Evolutionary conservation across 2,797 vertebrate genomes (phyloP).

Genomic region (Decapterus maruadsi): DNA sequence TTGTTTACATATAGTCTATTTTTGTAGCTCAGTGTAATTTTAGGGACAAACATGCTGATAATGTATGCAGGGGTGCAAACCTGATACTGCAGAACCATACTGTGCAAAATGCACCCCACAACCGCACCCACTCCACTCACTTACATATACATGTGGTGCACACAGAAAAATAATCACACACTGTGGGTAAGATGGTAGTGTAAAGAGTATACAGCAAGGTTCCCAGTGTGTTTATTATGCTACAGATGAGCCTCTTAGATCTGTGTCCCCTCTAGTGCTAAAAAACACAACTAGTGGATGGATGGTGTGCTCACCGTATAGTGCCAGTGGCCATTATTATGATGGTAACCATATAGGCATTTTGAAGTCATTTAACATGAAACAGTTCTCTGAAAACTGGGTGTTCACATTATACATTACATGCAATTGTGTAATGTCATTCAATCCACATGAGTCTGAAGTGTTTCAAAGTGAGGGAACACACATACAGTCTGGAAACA

Average conservation of each 20-base stretch:
- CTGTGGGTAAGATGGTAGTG: slow-evolving; percentile 23
- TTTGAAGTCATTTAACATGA: slow-evolving; percentile 72
- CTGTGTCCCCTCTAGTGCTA: slow-evolving; percentile 33
- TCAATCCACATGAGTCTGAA: slow-evolving; percentile 60
- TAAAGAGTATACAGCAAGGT: slow-evolving; percentile 31
- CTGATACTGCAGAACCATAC: slow-evolving; percentile 53
- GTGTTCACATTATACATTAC: slow-evolving; percentile 64
- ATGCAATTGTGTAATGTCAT: slow-evolving; percentile 66
- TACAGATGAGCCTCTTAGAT: slow-evolving; percentile 46
- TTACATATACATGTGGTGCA: slow-evolving; percentile 20
- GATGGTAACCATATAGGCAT: slow-evolving; percentile 61
- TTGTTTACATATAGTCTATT: slow-evolving; percentile 80
- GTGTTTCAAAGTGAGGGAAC: slow-evolving; percentile 68
- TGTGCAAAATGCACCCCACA: slow-evolving; percentile 38
- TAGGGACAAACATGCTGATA: slow-evolving; percentile 78
- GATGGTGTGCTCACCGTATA: slow-evolving; percentile 33
- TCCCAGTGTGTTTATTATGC: slow-evolving; percentile 46
- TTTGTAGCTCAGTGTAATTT: slow-evolving; percentile 72
- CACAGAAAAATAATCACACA: slow-evolving; percentile 40
- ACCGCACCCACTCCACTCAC: neutral
- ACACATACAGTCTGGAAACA: slow-evolving; percentile 74
- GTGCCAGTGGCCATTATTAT: slow-evolving; percentile 58
- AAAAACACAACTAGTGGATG: slow-evolving; percentile 32
- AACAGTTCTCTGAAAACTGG: slow-evolving; percentile 64
- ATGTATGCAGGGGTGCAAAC: slow-evolving; percentile 68